These are phyloP conservation scores for Caenorhabditis sulstoni DNA, from an alignment of 2,888 invertebrate species.

Conservation along the genomic window DNA sequence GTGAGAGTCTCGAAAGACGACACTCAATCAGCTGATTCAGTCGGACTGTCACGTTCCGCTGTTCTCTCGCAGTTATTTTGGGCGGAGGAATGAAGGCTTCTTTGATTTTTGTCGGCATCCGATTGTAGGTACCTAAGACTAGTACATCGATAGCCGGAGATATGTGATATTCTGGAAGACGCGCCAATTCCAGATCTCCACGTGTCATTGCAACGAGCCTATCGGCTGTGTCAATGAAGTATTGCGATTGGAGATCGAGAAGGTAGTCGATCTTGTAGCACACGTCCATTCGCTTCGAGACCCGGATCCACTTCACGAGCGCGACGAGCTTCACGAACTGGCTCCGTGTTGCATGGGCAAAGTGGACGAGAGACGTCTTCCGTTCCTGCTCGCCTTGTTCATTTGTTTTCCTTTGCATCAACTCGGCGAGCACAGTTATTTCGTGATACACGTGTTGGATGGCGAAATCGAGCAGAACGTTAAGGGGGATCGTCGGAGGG, in stretches of 20 bases:
- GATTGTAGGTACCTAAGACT: slow-evolving; percentile 89
- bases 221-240: slow-evolving; percentile 98
- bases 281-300: slow-evolving; percentile 98
- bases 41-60: slow-evolving; percentile 87
- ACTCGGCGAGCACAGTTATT: slow-evolving; percentile 92
- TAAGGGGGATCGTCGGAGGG: slow-evolving; percentile 86
- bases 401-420: slow-evolving; percentile 81
- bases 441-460: slow-evolving; percentile 98
- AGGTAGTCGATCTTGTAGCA: slow-evolving; percentile 88
- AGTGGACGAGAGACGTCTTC: slow-evolving; percentile 95
- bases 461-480: slow-evolving; percentile 95
- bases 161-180: slow-evolving; percentile 95
- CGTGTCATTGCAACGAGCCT: slow-evolving; percentile 85
- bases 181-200: slow-evolving; percentile 88
- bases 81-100: slow-evolving; percentile 96
- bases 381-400: slow-evolving; percentile 84
- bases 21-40: slow-evolving; percentile 83
- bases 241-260: slow-evolving; percentile 94
- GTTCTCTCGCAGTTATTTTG: slow-evolving; percentile 89
- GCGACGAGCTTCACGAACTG: slow-evolving; percentile 95
- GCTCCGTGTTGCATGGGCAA: slow-evolving; percentile 94
- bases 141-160: slow-evolving; percentile 98
- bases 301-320: slow-evolving; percentile 98
- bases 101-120: slow-evolving; percentile 93
- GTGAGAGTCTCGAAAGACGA: slow-evolving; percentile 89